Conservation (phyloP, 2,113 vertebrate species). For the Lepus timidus region DNA sequence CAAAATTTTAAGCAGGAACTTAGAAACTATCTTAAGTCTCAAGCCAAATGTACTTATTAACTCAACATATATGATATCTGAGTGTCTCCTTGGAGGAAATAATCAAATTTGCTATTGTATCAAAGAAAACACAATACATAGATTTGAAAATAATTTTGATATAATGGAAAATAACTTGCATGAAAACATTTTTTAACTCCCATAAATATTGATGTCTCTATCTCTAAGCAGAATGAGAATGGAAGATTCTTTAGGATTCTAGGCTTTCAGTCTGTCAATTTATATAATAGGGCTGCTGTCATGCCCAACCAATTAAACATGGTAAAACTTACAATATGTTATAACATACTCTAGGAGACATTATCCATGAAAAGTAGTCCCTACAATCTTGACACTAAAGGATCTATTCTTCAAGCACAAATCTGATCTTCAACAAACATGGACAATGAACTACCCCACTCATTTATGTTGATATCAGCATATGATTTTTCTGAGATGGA, state of each 20-base stretch:
- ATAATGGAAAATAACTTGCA: background rate
- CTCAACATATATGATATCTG: constrained; percentile 10
- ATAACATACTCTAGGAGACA: constrained; percentile 40
- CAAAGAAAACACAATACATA: constrained; percentile 7
- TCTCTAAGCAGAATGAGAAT: constrained; percentile 29
- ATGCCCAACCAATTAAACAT: constrained; percentile 2
- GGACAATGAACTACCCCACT: background rate
- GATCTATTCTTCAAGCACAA: background rate
- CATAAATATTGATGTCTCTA: background rate
- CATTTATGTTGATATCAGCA: background rate
- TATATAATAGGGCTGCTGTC: background rate
- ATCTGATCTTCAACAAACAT: background rate
- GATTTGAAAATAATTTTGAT: constrained; percentile 47
- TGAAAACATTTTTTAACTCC: constrained; percentile 12
- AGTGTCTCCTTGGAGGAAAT: constrained; percentile 28
- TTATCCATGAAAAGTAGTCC: background rate
- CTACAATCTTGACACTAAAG: background rate
- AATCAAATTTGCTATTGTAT: constrained; percentile 15
- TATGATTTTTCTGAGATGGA: background rate
- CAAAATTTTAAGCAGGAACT: constrained; percentile 55
- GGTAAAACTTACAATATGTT: constrained; percentile 38
- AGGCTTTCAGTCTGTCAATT: background rate
- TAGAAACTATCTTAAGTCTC: constrained; percentile 5
- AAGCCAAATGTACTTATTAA: constrained; percentile 52
- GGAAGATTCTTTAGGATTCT: background rate